Percentiles rank a stretch among this genome's conserved stretches.
These are phyloP conservation scores for Gobionotothen gibberifrons DNA, from an alignment of 2,797 vertebrate genomes.

Conservation along the genomic window DNA sequence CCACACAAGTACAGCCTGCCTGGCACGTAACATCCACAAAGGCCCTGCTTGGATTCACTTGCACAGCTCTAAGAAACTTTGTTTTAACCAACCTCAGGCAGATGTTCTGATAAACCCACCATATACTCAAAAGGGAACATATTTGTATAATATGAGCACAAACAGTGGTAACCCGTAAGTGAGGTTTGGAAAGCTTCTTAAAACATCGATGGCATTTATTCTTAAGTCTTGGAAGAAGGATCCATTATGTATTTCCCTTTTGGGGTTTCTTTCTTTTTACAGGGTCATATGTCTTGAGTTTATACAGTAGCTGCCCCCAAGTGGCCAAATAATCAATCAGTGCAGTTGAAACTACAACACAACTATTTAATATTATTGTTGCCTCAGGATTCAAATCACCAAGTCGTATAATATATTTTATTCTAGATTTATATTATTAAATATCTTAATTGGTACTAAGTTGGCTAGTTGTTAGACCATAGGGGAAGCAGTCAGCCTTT, in stretches of 20 bases:
- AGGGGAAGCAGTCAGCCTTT: background rate
- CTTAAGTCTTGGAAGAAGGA: background rate
- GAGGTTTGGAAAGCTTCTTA: too few relatives aligned
- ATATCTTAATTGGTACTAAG: background rate
- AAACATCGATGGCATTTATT: background rate
- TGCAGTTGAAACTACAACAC: background rate
- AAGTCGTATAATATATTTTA: background rate
- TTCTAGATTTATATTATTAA: too few relatives aligned
- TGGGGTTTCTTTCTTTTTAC: too few relatives aligned
- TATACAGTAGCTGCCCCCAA: background rate
- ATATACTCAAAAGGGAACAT: background rate
- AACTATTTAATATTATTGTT: background rate
- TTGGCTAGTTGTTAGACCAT: background rate
- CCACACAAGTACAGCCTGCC: too few relatives aligned
- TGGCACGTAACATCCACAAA: background rate
- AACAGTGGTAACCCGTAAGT: background rate
- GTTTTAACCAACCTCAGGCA: background rate
- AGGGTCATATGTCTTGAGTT: background rate
- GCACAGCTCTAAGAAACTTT: background rate
- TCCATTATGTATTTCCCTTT: background rate
- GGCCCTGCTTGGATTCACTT: background rate
- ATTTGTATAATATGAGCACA: background rate
- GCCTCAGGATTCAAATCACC: background rate
- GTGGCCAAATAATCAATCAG: background rate
- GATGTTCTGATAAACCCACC: background rate